Evolutionary conservation across 2,113 vertebrate genomes (phyloP), one percentile per base, ranked within the genome.

Genomic region (Psophia crepitans): DNA sequence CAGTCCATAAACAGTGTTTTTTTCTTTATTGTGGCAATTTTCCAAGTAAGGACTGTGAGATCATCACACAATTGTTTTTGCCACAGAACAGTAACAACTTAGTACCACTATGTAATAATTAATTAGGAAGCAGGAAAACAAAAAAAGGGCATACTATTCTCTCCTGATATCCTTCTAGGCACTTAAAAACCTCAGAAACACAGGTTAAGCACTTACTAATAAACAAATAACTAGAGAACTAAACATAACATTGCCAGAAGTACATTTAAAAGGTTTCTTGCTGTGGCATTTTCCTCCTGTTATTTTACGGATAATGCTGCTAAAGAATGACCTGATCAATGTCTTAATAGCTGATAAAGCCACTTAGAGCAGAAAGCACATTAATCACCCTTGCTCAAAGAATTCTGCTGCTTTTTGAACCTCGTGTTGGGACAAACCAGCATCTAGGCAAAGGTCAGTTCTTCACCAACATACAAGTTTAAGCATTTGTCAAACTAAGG

Each of bases 41-140:
- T 82, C 93, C 88, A 93, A 75, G 61, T 18, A 76, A 90, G 61
- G 83, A 58, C 70, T 64, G 39, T 89, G 89, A 96, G 92, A 95
- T 89, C 92, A 94, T 41, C 70, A 89, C 48, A 74, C n/a, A 57
- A 56, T 46, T 96, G 82, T 80, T 94, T 94, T 84, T 84, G 76
- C 41, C n/a, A 87, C 46, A 80, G 84, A 95, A 95, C 87, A 92
- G 69, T 81, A 92, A 87, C 5, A 19, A 82, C n/a, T 84, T 78
- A 82, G 83, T 81, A 87, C 54, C 46, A 66, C 51, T 79, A 51
- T 18, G 85, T 37, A 82, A 71, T 49, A 54, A 93, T 66, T 84
- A 78, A 89, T 76, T 64, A 84, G n/a, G 35, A 87, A 87, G 60
- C 20, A 82, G 49, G 3, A 32, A 49, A 22, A 37, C 53, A 49